These are phyloP conservation scores for Scophthalmus maximus DNA, from an alignment of 2,113 vertebrate species.

Conservation along the genomic window DNA sequence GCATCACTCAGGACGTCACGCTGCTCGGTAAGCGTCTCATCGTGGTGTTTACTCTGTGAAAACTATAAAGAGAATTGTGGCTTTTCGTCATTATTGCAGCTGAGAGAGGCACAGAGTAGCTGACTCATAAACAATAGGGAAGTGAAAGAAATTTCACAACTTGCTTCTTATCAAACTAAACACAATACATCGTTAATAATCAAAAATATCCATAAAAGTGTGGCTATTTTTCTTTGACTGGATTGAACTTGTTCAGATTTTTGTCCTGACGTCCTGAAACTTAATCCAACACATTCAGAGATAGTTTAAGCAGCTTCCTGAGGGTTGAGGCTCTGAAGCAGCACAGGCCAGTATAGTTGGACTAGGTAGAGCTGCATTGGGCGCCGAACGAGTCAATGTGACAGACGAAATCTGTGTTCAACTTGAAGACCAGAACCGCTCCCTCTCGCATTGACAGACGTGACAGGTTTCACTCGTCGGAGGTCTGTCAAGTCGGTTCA, in stretches of 20 bases:
- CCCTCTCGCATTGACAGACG: slow-evolving; percentile 1
- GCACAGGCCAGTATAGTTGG: slow-evolving; percentile 4
- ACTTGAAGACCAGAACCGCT: too few relatives aligned
- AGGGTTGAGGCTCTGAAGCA: slow-evolving; percentile 23
- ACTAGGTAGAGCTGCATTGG: slow-evolving; percentile 14
- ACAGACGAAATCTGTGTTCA: slow-evolving; percentile 13
- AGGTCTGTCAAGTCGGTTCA: neutral
- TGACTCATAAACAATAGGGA: slow-evolving; percentile 10
- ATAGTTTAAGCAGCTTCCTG: slow-evolving; percentile 60
- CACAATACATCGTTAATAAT: neutral
- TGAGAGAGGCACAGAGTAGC: neutral
- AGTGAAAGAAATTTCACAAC: slow-evolving; percentile 16
- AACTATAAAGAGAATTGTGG: neutral
- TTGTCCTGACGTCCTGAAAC: too few relatives aligned
- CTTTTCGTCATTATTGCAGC: neutral
- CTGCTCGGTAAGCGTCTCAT: slow-evolving; percentile 87
- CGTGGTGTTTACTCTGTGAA: slow-evolving; percentile 1
- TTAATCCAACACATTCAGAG: slow-evolving; percentile 54
- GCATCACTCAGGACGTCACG: slow-evolving; percentile 97
- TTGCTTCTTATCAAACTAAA: neutral
- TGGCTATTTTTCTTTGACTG: slow-evolving; percentile 10
- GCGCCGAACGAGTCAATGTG: neutral
- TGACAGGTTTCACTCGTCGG: neutral
- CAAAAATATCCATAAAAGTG: neutral
- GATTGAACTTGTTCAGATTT: too few relatives aligned